Base-by-base conservation (phyloP, 2,113 vertebrate species). In the Melanerpes aurifrons region DNA sequence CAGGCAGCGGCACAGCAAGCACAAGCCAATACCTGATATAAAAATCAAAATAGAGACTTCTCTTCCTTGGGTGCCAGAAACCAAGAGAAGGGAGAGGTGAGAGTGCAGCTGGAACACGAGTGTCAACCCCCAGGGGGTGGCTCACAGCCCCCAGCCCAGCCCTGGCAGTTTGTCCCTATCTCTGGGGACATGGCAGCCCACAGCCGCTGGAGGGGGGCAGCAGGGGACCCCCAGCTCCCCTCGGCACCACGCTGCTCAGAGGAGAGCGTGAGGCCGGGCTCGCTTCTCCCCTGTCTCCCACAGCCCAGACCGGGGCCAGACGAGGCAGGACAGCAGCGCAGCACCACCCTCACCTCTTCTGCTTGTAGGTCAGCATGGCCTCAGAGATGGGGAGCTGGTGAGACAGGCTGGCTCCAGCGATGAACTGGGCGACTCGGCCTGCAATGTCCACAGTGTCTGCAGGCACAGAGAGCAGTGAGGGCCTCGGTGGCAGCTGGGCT, bases 311-410 rank as follows among this genome's bases (percentile, higher is more conserved):
- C 0, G 5, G n/a, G 73, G 43, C 28, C 0, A 0, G 15, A 1
- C 1, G 8, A 83, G 16, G 37, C 58, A 75, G 75, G 59, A 57
- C 10, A 56, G 40, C 0, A 1, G 21, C 12, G 20, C 3, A 0
- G 13, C 47, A 37, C 37, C 26, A 15, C 0, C 3, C 95, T 95
- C 97, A 99, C 99, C 99, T 99, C 96, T 99, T 99, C 96, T 99
- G 99, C 91, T 99, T 99, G 97, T 99, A 99, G 0, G 99, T 99
- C 90, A 99, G 97, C 99, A 99, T 99, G 87, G 99, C 99, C 91
- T 99, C 99, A 0, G 99, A 99, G 57, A 99, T 99, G 91, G 99
- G 99, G 16, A 99, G 98, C 98, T 99, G 99, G 96, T 99, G 98
- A n/a, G 99, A 98, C 26, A 98, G 97, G 93, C 98, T 99, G 81